phyloP scores from a whole-genome alignment of 2,113 vertebrate genomes.

The Dicentrarchus labrax region DNA sequence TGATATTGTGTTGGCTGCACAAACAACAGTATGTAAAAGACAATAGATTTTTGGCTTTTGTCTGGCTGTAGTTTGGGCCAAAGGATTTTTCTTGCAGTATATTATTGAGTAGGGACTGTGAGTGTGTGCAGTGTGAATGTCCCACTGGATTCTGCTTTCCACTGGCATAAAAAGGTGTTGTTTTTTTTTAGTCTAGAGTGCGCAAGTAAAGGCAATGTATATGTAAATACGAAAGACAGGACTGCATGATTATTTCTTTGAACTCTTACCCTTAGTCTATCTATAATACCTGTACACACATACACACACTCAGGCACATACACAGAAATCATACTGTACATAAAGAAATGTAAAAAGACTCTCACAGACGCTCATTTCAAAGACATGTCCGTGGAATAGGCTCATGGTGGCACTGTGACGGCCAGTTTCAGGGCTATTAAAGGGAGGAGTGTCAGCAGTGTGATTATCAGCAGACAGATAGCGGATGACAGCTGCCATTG shows the following conservation, averaged over 20 bases:
- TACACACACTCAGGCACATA: conserved; percentile 4
- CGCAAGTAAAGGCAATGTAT: conserved; percentile 57
- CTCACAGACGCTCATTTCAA: conserved; percentile 10
- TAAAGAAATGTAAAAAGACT: conserved; percentile 36
- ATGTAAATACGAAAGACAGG: conserved; percentile 58
- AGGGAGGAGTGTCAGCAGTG: conserved; percentile 62
- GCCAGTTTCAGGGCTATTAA: conserved; percentile 54
- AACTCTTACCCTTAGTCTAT: conserved; percentile 13
- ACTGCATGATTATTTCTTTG: conserved; percentile 50
- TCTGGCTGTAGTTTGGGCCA: conserved; percentile 21
- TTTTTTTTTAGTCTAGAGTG: conserved; percentile 41
- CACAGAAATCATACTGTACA: conserved; percentile 13
- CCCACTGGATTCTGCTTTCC: conserved; percentile 30
- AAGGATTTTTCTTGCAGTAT: conserved; percentile 46
- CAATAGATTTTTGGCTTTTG: conserved; percentile 49
- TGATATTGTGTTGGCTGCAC: conserved; percentile 30
- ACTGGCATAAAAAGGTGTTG: conserved; percentile 26
- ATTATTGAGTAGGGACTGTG: conserved; percentile 44
- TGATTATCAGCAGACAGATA: conserved; percentile 82
- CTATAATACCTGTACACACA: conserved; percentile 11
- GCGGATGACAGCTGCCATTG: conserved; percentile 83
- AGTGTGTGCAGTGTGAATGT: conserved; percentile 27
- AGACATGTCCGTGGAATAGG: conserved; percentile 27
- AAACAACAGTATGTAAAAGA: conserved; percentile 26
- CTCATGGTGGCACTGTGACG: conserved; percentile 3